Base-by-base conservation (phyloP, 2,797 vertebrate genomes). In the Adrianichthys oophorus region DNA sequence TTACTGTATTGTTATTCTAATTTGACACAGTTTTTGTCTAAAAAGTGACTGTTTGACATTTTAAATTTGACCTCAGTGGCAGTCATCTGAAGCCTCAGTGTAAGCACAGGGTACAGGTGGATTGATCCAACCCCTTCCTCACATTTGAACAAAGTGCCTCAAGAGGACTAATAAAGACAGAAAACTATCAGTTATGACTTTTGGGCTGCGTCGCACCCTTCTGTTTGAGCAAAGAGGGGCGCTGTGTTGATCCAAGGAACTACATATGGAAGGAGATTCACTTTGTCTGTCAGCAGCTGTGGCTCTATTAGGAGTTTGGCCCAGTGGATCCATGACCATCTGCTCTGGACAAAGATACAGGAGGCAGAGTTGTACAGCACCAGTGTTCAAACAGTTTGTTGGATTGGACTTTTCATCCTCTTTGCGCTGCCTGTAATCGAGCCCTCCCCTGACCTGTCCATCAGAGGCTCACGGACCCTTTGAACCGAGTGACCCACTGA, bases 221-320 rank as follows among this genome's bases (percentile, higher is more conserved):
- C 66, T 52, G 46, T 69, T 59, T 67, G 67, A 77, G 82, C 32
- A 78, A 68, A 72, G 72, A 76, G 49, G 32, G 26, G 48, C 0
- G 61, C 56, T 48, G 69, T 78, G 76, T 70, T 82, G 32, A 70
- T 84, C 80, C 79, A 83, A 76, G 69, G 72, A 67, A 72, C 70
- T 86, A 74, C 90, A 88, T 90, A 90, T 90, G 90, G 89, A 85
- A 72, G 48, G 80, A 90, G 83, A 91, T 91, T 89, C 84, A 86
- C 84, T 91, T 87, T 88, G 87, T 86, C 87, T 85, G 81, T 72
- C 74, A 87, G 79, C 89, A 91, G 89, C 86, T 90, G 90, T 77
- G 85, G 68, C 85, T 88, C 83, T 83, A 88, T 92, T 92, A 89
- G 87, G 80, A 76, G 74, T 71, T 85, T 85, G 90, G 89, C 83